Evolutionary conservation across 2,888 invertebrate species (phyloP).

Genomic region (Acanthoscelides obtectus): DNA sequence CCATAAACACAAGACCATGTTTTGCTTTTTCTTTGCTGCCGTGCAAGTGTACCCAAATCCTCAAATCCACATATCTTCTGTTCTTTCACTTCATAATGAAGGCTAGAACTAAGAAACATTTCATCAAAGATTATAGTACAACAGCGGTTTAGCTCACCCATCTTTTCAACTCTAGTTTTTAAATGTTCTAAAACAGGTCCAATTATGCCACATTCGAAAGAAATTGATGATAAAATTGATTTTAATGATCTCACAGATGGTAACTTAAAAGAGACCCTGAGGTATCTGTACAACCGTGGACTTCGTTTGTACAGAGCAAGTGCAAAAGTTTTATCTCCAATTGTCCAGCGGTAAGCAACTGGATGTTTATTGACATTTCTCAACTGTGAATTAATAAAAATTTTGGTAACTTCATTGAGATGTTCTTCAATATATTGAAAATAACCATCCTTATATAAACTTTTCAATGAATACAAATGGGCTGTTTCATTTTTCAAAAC

Average conservation of each 20-base stretch:
- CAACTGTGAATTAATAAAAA: constrained; percentile 22
- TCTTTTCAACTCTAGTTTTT: too few relatives aligned
- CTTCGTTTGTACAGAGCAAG: constrained; percentile 25
- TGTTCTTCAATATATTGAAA: background rate
- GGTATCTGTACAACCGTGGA: constrained; percentile 22
- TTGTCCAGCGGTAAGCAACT: constrained; percentile 14
- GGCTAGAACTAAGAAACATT: too few relatives aligned
- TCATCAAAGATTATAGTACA: too few relatives aligned
- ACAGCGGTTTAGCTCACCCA: too few relatives aligned
- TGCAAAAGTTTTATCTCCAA: too few relatives aligned
- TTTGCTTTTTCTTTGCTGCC: constrained; percentile 8
- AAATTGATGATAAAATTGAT: constrained; percentile 21
- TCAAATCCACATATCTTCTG: too few relatives aligned
- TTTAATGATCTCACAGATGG: too few relatives aligned
- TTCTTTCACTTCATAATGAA: too few relatives aligned
- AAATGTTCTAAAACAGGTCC: constrained; percentile 15
- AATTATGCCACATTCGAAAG: constrained; percentile 22
- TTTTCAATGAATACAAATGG: too few relatives aligned
- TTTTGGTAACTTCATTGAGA: constrained; percentile 9
- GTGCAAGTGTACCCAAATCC: constrained; percentile 10
- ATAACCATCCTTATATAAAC: too few relatives aligned
- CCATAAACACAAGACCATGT: constrained; percentile 9
- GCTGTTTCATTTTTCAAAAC: too few relatives aligned
- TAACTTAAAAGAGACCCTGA: constrained; percentile 19
- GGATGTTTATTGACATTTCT: constrained; percentile 14